Evolutionary conservation across 2,888 invertebrate genomes (phyloP).

Genomic region (Megastigmus dorsalis): DNA sequence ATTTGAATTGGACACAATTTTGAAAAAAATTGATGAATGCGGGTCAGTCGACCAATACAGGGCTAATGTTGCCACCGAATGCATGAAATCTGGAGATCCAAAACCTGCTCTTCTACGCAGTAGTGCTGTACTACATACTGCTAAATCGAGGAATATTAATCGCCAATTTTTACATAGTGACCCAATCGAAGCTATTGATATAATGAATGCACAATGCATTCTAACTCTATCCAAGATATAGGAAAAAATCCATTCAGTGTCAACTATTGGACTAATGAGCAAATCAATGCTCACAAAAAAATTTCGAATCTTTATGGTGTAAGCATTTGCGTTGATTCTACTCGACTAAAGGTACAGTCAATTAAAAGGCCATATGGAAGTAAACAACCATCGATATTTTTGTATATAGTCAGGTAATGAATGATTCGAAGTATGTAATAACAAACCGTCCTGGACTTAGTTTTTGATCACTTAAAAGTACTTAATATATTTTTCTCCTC

Average conservation of each 20-base stretch:
- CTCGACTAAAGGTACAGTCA: neutral
- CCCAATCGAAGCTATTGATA: neutral
- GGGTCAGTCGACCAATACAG: too few species aligned
- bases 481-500: neutral
- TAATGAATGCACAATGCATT: neutral
- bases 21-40: too few species aligned
- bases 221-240: neutral
- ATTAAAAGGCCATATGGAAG: neutral
- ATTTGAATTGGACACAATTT: too few species aligned
- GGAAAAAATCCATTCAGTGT: too few species aligned
- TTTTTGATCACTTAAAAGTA: neutral
- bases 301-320: neutral
- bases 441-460: too few species aligned
- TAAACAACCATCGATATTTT: neutral
- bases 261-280: neutral
- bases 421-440: neutral
- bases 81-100: too few species aligned
- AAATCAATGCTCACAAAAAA: neutral
- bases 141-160: too few species aligned
- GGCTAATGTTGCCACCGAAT: too few species aligned
- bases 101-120: too few species aligned
- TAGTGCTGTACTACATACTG: too few species aligned
- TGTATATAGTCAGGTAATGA: slow-evolving; percentile 1
- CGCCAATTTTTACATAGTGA: too few species aligned
- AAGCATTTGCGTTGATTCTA: slow-evolving; percentile 13